A percentile compares a stretch with the other conserved stretches of the same genome.
phyloP scores from a whole-genome alignment of 2,113 vertebrate species.

The Natator depressus region DNA sequence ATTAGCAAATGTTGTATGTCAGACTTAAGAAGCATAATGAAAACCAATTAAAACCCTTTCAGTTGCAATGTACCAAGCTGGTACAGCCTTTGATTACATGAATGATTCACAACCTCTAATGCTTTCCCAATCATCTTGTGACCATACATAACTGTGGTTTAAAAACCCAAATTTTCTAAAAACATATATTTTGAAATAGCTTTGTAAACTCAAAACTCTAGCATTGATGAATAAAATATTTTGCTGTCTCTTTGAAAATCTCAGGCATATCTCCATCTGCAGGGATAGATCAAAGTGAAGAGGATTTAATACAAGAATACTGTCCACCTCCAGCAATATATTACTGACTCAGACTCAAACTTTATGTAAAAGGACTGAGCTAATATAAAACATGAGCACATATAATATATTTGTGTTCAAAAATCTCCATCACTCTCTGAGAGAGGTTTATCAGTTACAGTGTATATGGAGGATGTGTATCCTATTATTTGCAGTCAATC shows the following conservation, averaged over 20 bases:
- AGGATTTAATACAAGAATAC: not conserved
- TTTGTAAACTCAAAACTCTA: not conserved
- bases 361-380: not conserved
- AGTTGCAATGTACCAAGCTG: not conserved
- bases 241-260: not conserved
- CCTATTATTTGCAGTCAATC: not conserved
- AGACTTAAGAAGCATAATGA: not conserved
- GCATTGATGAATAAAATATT: not conserved
- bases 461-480: too few species aligned
- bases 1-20: not conserved
- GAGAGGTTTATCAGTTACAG: not conserved
- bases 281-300: not conserved
- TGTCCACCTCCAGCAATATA: not conserved
- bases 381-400: not conserved
- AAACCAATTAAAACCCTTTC: conserved; percentile 9
- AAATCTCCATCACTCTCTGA: not conserved
- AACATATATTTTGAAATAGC: not conserved
- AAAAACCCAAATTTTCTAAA: not conserved
- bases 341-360: not conserved
- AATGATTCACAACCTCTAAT: not conserved
- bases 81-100: not conserved
- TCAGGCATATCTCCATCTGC: not conserved
- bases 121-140: not conserved
- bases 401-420: not conserved
- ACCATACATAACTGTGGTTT: not conserved